Percentiles rank a stretch among this genome's conserved stretches.
phyloP scores from a whole-genome alignment of 2,797 vertebrate genomes.

The Potorous gilbertii region DNA sequence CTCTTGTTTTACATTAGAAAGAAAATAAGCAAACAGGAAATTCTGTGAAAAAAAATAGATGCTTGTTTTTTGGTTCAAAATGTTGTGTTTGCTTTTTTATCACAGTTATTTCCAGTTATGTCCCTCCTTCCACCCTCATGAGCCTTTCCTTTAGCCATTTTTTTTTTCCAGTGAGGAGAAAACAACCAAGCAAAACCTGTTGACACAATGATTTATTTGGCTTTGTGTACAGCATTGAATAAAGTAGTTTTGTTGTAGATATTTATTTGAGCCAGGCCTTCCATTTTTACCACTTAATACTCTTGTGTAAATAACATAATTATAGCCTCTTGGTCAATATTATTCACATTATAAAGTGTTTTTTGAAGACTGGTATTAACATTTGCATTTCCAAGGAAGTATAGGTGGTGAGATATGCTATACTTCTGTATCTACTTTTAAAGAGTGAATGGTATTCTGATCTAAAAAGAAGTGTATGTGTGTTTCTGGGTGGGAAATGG shows the following conservation, averaged over 20 bases:
- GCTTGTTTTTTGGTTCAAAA: neutral
- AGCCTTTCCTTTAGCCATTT: neutral
- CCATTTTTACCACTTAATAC: neutral
- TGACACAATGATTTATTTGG: neutral
- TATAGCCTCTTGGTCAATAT: neutral
- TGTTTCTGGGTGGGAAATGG: neutral
- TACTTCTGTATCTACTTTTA: neutral
- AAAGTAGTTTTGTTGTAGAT: neutral
- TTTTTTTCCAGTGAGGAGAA: neutral
- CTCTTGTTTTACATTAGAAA: neutral
- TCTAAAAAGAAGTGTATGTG: neutral
- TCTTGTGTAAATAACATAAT: neutral
- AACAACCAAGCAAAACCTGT: neutral
- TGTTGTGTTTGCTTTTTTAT: neutral
- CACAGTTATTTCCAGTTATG: neutral
- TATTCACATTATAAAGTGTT: neutral
- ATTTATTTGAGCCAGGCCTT: neutral
- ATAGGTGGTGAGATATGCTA: neutral
- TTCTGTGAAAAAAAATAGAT: neutral
- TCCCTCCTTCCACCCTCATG: neutral
- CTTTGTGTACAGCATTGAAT: neutral
- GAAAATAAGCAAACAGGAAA: neutral
- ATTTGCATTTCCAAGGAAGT: neutral
- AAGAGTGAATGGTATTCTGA: neutral
- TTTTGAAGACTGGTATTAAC: neutral